Evolutionary conservation across 1,140 invertebrate genomes (phyloP), one percentile per base, ranked within the genome.

Genomic region (Paracyclopina nana): DNA sequence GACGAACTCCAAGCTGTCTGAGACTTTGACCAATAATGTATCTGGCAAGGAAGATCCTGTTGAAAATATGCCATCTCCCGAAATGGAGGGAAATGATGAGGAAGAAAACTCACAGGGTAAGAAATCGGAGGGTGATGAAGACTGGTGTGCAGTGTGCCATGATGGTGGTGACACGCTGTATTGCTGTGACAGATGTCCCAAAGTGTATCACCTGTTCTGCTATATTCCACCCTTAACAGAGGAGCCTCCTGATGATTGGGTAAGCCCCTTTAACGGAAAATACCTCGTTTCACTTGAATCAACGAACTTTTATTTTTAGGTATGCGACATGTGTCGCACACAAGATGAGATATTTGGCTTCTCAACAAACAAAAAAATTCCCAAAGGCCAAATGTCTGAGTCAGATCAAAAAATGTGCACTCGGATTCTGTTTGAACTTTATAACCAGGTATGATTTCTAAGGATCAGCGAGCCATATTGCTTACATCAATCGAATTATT

Each of bases 81-180:
- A n/a, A n/a, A n/a, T n/a, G n/a, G n/a, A n/a, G n/a, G n/a, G n/a
- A n/a, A n/a, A n/a, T n/a, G n/a, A n/a, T n/a, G n/a, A n/a, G n/a
- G n/a, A n/a, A n/a, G n/a, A n/a, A n/a, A n/a, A n/a, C n/a, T n/a
- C n/a, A n/a, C n/a, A n/a, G n/a, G n/a, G n/a, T n/a, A n/a, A n/a
- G n/a, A n/a, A n/a, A n/a, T n/a, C 30, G n/a, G 30, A n/a, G n/a
- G 40, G 20, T 42, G 25, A 25, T 14, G 45, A 30, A 29, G 45
- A 48, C 11, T 50, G 48, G 48, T 50, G 48, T 50, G 48, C 48
- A 3, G 48, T 50, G 8, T 50, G 48, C 14, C 48, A 50, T 40
- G 48, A 50, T 18, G 48, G 48, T 4, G 48, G 48, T 3, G 48
- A 50, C 24, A 38, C 25, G 4, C 31, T 42, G 8, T 50, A 50